Evolutionary conservation across 2,888 invertebrate species (phyloP), one percentile per base, ranked within the genome.

Genomic region (Scaptomyza polygonia): DNA sequence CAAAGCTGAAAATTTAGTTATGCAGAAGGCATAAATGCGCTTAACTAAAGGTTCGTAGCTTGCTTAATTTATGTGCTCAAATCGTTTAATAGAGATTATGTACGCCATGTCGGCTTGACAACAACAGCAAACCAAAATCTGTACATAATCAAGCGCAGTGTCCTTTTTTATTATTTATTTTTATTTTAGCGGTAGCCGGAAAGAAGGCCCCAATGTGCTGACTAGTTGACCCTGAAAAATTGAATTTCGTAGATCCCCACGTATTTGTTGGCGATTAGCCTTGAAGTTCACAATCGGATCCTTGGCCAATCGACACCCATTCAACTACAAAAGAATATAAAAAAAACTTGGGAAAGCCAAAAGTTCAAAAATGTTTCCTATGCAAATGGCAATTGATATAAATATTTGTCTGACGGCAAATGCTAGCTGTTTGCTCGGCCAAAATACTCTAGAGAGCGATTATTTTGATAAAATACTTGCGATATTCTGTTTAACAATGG

Each of bases 41-140:
- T 73, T 78, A 73, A 49, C 34, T 67, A 34, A 68, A 73, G 73
- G 65, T 65, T 63, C 79, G 71, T 81, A 88, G 78, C 76, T 85
- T 75, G 83, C 54, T 70, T 87, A 78, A 88, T 83, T 87, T 87
- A 88, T 85, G 79, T 70, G 86, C 83, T 79, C 67, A 78, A 83
- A 83, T 87, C 88, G 86, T 83, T 88, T 88, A 88, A 88, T 87
- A 78, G 85, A 81, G 88, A 88, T 88, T 88, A 84, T 65, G 82
- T 81, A 57, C 83, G 82, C 79, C 67, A 81, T 85, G 86, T 85
- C 69, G 63, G 69, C 48, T 61, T 67, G 67, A 77, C 61, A 73
- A 63, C 57, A 67, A 67, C 65, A 61, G 30, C 56, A 74, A 34
- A 32, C 49, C 49, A 53, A 45, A 57, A 58, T 57, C 65, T 67